Evolutionary conservation across 2,888 invertebrate species (phyloP).

Genomic region (Neoscelio sp.): DNA sequence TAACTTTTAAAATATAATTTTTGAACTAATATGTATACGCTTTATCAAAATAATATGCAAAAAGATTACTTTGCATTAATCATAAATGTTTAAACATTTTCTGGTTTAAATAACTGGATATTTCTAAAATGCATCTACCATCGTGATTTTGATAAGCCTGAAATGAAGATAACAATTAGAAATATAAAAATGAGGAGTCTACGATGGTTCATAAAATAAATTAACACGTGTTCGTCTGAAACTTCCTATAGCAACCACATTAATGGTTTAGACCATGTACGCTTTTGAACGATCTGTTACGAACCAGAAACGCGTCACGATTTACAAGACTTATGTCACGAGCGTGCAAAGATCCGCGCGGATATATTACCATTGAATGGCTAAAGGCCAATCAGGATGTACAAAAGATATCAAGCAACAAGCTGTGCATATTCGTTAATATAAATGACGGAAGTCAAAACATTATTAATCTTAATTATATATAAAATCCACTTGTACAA

Average conservation of each 20-base stretch:
- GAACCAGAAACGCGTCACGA: constrained; percentile 64
- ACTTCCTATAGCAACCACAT: constrained; percentile 50
- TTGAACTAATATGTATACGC: constrained; percentile 3
- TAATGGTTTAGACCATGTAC: constrained; percentile 60
- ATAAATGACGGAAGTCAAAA: constrained; percentile 51
- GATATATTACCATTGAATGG: constrained; percentile 68
- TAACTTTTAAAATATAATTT: constrained; percentile 34
- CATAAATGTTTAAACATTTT: constrained; percentile 33
- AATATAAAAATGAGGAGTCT: constrained; percentile 32
- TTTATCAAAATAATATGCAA: constrained; percentile 7
- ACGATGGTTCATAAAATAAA: constrained; percentile 50
- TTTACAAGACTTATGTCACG: constrained; percentile 65
- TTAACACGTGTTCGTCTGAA: constrained; percentile 55
- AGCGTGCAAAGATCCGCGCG: constrained; percentile 63
- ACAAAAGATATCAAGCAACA: constrained; percentile 54
- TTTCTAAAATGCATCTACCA: neutral
- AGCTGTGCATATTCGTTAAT: constrained; percentile 60
- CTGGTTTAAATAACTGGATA: constrained; percentile 27
- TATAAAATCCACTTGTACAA: neutral
- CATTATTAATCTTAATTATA: constrained; percentile 29
- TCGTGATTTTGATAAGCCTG: constrained; percentile 6
- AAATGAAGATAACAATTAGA: constrained; percentile 59
- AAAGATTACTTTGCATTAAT: constrained; percentile 15
- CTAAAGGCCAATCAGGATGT: constrained; percentile 65
- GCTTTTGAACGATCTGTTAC: constrained; percentile 61